These are phyloP conservation scores for Ciconia stormi DNA, from an alignment of 2,113 vertebrate species.

Conservation along the genomic window DNA sequence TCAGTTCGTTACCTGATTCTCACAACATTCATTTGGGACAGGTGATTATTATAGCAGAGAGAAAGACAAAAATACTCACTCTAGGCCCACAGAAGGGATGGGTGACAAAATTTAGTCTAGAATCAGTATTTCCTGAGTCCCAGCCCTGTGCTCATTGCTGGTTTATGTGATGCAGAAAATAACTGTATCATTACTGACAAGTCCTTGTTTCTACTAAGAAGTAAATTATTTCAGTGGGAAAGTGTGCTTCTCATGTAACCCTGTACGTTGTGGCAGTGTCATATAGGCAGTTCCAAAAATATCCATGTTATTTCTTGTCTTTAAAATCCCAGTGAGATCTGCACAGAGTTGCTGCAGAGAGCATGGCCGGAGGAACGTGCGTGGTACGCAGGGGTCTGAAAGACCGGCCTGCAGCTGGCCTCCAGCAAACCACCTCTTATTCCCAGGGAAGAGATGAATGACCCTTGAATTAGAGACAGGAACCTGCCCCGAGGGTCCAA, in stretches of 20 bases:
- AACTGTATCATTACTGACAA: background rate
- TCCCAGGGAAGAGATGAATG: background rate
- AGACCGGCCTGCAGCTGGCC: background rate
- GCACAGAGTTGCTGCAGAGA: background rate
- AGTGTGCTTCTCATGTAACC: background rate
- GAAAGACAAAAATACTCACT: background rate
- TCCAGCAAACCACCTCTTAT: background rate
- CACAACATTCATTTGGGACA: background rate
- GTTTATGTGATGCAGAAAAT: background rate
- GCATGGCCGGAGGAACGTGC: background rate
- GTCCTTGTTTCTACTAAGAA: background rate
- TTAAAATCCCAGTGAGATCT: background rate
- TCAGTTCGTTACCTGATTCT: background rate
- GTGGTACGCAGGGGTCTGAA: background rate
- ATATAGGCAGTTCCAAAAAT: background rate
- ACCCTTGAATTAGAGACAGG: background rate
- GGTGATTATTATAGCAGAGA: background rate
- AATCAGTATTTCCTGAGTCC: background rate
- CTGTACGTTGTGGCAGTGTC: background rate
- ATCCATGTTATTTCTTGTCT: background rate
- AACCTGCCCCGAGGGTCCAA: background rate
- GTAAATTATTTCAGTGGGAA: background rate
- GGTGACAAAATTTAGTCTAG: background rate
- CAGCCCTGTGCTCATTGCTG: background rate
- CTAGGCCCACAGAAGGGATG: background rate